Evolutionary conservation across 53 echinoderm and acorn worm genomes (phyloP), one percentile per base, ranked within the genome.

Genomic region (Apostichopus leukothele): DNA sequence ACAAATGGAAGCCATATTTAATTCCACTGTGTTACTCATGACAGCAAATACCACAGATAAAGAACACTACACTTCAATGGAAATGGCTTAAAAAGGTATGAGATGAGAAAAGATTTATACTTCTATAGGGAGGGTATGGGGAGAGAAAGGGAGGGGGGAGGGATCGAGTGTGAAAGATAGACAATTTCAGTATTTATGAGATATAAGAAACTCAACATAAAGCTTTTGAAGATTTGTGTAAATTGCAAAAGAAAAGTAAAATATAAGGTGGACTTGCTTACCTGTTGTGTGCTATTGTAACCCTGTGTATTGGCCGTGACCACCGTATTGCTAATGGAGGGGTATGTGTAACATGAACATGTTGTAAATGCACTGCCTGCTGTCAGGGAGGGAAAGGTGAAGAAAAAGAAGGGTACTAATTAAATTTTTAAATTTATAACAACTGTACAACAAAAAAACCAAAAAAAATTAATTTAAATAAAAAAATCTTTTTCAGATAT

Each of bases 231-330:
- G 39, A 39, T 39, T 39, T 3, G 39, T 39, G 39, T 39, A 39
- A 39, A 39, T 39, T 39, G 39, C 3, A 39, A 71, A 18, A 16
- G 18, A 19, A 71, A 4, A 71, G 18, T 6, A 71, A 71, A 83
- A 59, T 12, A 55, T 14, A 83, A 76, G 26, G 50, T 5, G 0
- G 6, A 25, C 67, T 14, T 11, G 16, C 92, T 89, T 90, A 99
- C 99, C 99, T 99, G 99, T 94, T 96, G 99, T 89, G 95, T 96
- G 89, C 93, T 94, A 91, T 96, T 95, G 80, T 93, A 99, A 93
- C 93, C 94, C 93, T 99, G 99, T 94, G 99, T 89, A 84, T 96
- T 95, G 53, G 99, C 93, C 83, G 95, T 94, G 79, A 87, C 88
- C 74, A 87, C 88, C 88, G 99, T 95, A 96, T 94, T 99, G 92